phyloP scores from a whole-genome alignment of 2,888 invertebrate species.

The Hyposoter dolosus region DNA sequence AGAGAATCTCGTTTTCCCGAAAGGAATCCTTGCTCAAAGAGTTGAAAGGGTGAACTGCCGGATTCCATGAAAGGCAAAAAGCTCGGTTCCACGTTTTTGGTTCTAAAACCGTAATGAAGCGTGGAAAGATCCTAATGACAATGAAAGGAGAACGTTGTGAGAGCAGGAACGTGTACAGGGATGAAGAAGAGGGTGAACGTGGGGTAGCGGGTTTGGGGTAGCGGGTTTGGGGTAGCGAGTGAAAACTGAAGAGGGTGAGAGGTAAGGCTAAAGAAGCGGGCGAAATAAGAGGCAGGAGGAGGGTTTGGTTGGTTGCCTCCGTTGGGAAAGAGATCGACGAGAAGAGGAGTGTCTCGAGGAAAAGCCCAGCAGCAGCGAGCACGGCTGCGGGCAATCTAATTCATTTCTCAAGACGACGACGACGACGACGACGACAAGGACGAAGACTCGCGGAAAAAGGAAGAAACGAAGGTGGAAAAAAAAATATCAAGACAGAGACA shows the following conservation, averaged over 20 bases:
- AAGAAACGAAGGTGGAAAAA: slow-evolving; percentile 27
- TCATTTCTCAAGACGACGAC: slow-evolving; percentile 68
- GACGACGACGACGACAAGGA: slow-evolving; percentile 33
- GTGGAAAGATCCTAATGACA: slow-evolving; percentile 67
- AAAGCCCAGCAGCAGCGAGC: slow-evolving; percentile 54
- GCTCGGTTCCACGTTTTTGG: slow-evolving; percentile 33
- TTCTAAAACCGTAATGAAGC: slow-evolving; percentile 65
- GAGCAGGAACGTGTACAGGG: slow-evolving; percentile 45
- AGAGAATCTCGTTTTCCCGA: slow-evolving; percentile 25
- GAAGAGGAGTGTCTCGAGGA: slow-evolving; percentile 59
- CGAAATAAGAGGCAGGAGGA: slow-evolving; percentile 63
- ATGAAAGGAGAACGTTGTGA: slow-evolving; percentile 55
- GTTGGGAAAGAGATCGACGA: slow-evolving; percentile 56
- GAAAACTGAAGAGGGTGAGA: slow-evolving; percentile 34
- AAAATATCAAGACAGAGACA: slow-evolving; percentile 57
- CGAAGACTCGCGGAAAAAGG: slow-evolving; percentile 47
- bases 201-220: slow-evolving; percentile 24
- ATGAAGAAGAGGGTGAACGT: slow-evolving; percentile 28
- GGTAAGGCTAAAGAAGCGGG: slow-evolving; percentile 48
- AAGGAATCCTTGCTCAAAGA: slow-evolving; percentile 39
- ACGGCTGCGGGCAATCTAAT: slow-evolving; percentile 68
- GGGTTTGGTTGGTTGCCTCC: slow-evolving; percentile 51
- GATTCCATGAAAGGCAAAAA: slow-evolving; percentile 23
- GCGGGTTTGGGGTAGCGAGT: slow-evolving; percentile 24
- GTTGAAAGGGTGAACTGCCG: slow-evolving; percentile 30